phyloP scores from a whole-genome alignment of 2,888 invertebrate genomes.

The Tipula helvola region DNA sequence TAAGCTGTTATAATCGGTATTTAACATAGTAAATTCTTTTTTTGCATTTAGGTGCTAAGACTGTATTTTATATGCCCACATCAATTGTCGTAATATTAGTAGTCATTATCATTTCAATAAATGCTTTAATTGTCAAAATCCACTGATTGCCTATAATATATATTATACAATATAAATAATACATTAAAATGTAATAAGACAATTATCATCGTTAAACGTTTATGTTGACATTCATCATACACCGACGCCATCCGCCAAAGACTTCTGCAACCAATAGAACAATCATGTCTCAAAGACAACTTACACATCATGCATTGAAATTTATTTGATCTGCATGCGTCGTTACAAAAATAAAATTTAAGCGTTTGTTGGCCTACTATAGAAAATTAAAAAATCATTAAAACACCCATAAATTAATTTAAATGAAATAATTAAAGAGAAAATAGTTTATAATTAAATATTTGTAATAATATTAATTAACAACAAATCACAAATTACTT shows the following conservation, averaged over 20 bases:
- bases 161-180: neutral
- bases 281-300: neutral
- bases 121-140: neutral
- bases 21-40: neutral
- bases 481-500: neutral
- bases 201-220: neutral
- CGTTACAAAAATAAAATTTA: neutral
- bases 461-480: neutral
- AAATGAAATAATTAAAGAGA: neutral
- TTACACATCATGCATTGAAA: neutral
- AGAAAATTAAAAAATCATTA: neutral
- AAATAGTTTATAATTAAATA: neutral
- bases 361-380: neutral
- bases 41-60: neutral
- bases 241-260: neutral
- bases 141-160: neutral
- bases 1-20: neutral
- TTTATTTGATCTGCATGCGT: too few species aligned
- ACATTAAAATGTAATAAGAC: neutral
- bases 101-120: neutral
- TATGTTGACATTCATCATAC: neutral
- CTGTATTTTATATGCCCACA: neutral
- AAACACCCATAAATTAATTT: neutral
- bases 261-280: neutral
- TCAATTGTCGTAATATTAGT: neutral